Conservation (phyloP, 1,140 invertebrate genomes). For the Drosophila funebris region DNA sequence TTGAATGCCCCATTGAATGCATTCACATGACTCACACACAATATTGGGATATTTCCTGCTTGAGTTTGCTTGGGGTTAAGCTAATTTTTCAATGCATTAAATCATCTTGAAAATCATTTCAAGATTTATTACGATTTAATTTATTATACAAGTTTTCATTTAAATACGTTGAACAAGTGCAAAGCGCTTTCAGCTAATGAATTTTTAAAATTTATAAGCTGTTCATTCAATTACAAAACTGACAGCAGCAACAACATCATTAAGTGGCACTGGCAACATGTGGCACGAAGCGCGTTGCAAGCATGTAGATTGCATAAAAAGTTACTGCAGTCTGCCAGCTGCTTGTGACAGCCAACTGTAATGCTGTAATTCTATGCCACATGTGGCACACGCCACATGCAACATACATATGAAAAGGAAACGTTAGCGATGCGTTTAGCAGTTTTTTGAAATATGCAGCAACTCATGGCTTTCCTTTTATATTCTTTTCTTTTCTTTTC, state of each 20-base stretch:
- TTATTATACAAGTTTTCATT: neutral
- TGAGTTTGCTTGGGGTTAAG: neutral
- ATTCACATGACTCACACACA: neutral
- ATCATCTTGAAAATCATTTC: conserved; percentile 1
- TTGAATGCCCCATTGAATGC: neutral
- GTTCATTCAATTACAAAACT: conserved; percentile 5
- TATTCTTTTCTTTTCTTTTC: too few relatives aligned
- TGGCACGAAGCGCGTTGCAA: neutral
- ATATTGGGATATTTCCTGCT: too few relatives aligned
- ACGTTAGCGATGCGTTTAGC: conserved; percentile 12
- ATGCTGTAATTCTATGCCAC: conserved; percentile 47
- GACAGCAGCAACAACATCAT: neutral
- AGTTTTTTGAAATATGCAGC: conserved; percentile 33
- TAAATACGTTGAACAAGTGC: neutral
- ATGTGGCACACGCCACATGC: conserved; percentile 40
- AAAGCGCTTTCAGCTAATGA: conserved; percentile 15
- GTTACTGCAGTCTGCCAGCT: conserved; percentile 44
- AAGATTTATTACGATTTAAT: neutral
- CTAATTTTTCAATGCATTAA: conserved; percentile 5
- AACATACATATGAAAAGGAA: neutral
- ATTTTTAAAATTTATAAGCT: conserved; percentile 31
- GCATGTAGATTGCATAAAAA: conserved; percentile 48
- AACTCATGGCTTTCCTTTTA: neutral
- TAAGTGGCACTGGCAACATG: neutral
- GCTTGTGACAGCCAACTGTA: conserved; percentile 35